Percentiles rank a stretch among this genome's conserved stretches.
Conservation (phyloP, 2,888 invertebrate species). For the Caradrina kadenii region DNA sequence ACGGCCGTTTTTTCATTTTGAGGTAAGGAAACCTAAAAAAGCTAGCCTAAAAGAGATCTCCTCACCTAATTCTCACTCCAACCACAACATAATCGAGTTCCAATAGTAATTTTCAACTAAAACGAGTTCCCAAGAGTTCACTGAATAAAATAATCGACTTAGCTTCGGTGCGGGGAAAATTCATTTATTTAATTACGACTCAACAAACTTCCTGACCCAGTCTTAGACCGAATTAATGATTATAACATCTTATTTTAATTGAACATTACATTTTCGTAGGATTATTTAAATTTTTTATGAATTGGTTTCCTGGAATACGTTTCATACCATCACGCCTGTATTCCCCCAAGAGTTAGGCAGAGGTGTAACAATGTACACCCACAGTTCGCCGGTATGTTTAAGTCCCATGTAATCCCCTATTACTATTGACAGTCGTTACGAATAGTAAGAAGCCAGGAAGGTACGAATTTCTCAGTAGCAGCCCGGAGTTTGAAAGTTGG, state of each 20-base stretch:
- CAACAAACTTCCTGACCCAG: conserved; percentile 55
- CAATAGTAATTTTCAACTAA: conserved; percentile 48
- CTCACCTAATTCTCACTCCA: conserved; percentile 7
- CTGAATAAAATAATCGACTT: conserved; percentile 75
- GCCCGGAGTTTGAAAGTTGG: no score
- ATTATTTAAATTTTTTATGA: conserved; percentile 37
- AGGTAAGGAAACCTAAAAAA: no score
- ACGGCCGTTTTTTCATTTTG: no score
- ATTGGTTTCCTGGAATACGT: not conserved
- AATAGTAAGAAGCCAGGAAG: no score
- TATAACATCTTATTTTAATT: conserved; percentile 59
- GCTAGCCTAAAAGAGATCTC: no score
- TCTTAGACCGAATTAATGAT: conserved; percentile 64
- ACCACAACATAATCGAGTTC: conserved; percentile 49
- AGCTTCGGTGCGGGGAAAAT: conserved; percentile 65
- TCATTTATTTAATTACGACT: conserved; percentile 77
- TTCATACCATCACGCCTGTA: no score
- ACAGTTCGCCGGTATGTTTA: no score
- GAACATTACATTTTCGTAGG: conserved; percentile 28
- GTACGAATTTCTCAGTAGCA: no score
- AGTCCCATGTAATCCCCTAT: no score
- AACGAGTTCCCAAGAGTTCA: conserved; percentile 60
- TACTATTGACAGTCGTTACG: no score
- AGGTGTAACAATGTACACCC: no score
- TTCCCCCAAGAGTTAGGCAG: no score